A percentile compares a stretch with the other conserved stretches of the same genome.
Evolutionary conservation across 2,113 vertebrate genomes (phyloP).

Genomic region (Pelmatolapia mariae): DNA sequence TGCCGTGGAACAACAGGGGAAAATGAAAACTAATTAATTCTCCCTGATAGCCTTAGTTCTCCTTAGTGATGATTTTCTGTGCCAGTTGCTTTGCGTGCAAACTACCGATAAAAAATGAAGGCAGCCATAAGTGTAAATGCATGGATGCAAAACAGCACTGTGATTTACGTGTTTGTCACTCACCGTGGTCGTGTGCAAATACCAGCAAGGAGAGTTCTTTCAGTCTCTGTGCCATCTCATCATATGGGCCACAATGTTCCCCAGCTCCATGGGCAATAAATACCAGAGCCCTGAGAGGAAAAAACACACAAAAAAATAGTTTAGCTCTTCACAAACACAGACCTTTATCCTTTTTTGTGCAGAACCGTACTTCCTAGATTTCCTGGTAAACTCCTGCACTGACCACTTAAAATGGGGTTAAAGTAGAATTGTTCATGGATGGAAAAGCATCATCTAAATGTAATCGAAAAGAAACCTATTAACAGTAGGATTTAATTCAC

Average conservation of each 20-base stretch:
- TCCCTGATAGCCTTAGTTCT: not conserved
- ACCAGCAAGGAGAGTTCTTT: constrained; percentile 79
- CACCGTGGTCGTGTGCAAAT: constrained; percentile 93
- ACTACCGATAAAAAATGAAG: not conserved
- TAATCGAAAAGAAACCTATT: not conserved
- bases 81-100: not conserved
- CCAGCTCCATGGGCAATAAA: constrained; percentile 88
- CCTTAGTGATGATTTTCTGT: not conserved
- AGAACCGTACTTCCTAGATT: not conserved
- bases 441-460: not conserved
- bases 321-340: not conserved
- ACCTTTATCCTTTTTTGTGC: not conserved
- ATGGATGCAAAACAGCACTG: not conserved
- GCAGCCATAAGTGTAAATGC: not conserved
- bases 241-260: constrained; percentile 90
- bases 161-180: constrained; percentile 56
- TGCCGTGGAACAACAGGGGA: not conserved
- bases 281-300: constrained; percentile 78
- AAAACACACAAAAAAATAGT: not conserved
- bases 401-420: not conserved
- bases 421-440: not conserved
- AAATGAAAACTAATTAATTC: not conserved
- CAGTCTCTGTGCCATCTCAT: constrained; percentile 83
- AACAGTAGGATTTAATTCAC: not conserved
- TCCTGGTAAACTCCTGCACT: not conserved